A percentile compares a stretch with the other conserved stretches of the same genome.
Evolutionary conservation across 1,140 invertebrate genomes (phyloP).

Genomic region (Drosophila neocordata): DNA sequence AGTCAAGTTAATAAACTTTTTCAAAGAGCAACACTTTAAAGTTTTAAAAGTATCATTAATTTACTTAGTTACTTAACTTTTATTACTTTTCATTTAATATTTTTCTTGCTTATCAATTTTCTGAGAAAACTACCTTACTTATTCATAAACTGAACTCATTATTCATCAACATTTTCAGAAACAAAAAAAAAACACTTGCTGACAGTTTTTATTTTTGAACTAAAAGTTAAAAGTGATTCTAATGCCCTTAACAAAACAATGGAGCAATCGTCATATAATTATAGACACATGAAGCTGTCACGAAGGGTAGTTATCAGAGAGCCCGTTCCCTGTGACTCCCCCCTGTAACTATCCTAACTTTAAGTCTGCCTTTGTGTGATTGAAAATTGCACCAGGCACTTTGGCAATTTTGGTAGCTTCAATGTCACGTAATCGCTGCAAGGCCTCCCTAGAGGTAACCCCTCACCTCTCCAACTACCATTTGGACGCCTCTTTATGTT

Average conservation of each 20-base stretch:
- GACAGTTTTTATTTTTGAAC: not conserved
- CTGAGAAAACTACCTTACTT: not conserved
- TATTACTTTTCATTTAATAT: not conserved
- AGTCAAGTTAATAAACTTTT: no score
- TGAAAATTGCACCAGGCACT: constrained; percentile 56
- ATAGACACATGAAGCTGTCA: constrained; percentile 43
- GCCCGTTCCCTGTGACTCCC: not conserved
- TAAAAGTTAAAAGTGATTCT: constrained; percentile 13
- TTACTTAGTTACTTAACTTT: no score
- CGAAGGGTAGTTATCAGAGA: constrained; percentile 36
- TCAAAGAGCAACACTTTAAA: no score
- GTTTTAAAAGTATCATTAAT: no score
- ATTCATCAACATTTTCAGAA: not conserved
- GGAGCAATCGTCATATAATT: constrained; percentile 13
- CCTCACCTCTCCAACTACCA: constrained; percentile 15
- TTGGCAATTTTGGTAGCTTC: constrained; percentile 59
- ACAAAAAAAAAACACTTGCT: not conserved
- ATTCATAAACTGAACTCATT: not conserved
- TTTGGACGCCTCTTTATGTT: constrained; percentile 68
- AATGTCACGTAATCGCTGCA: constrained; percentile 76
- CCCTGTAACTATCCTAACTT: constrained; percentile 33
- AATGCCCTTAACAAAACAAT: constrained; percentile 35
- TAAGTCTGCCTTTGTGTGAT: constrained; percentile 44
- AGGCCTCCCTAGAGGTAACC: constrained; percentile 39
- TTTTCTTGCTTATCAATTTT: not conserved